Conservation (phyloP, 1,140 invertebrate genomes). For the Drosophila albomicans region DNA sequence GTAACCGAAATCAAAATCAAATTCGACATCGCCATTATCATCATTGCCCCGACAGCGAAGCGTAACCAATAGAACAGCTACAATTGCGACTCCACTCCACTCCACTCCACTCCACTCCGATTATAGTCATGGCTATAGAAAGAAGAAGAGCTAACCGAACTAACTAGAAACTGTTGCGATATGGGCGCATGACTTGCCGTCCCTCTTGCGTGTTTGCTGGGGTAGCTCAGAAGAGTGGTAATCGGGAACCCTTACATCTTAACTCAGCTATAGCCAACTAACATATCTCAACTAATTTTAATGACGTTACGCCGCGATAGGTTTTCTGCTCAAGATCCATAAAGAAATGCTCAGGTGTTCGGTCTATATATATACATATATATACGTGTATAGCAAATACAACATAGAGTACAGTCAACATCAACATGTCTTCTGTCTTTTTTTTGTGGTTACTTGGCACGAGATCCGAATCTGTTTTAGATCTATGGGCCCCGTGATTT, state of each 20-base stretch:
- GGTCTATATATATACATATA: constrained; percentile 18
- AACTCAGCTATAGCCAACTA: constrained; percentile 42
- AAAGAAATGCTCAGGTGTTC: constrained; percentile 83
- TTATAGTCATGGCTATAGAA: constrained; percentile 45
- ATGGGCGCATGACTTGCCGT: constrained; percentile 40
- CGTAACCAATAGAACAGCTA: constrained; percentile 67
- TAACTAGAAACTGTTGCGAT: constrained; percentile 38
- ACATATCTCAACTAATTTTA: constrained; percentile 73
- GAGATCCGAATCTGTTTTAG: constrained; percentile 59
- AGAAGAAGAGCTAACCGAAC: constrained; percentile 29
- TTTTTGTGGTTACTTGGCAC: constrained; percentile 73
- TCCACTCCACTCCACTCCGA: neutral
- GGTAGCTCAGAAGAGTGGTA: neutral
- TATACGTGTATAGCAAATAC: neutral
- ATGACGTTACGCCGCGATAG: constrained; percentile 83
- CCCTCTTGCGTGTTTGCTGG: constrained; percentile 32
- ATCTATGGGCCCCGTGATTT: constrained; percentile 68
- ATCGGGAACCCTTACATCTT: constrained; percentile 59
- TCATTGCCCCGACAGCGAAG: constrained; percentile 69
- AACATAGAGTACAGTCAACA: constrained; percentile 45
- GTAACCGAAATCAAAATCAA: constrained; percentile 37
- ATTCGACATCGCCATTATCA: constrained; percentile 52
- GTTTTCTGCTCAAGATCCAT: constrained; percentile 83
- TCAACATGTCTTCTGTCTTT: neutral
- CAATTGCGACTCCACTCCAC: neutral